Evolutionary conservation across 2,888 invertebrate species (phyloP).

Genomic region (Tenodera sinensis): DNA sequence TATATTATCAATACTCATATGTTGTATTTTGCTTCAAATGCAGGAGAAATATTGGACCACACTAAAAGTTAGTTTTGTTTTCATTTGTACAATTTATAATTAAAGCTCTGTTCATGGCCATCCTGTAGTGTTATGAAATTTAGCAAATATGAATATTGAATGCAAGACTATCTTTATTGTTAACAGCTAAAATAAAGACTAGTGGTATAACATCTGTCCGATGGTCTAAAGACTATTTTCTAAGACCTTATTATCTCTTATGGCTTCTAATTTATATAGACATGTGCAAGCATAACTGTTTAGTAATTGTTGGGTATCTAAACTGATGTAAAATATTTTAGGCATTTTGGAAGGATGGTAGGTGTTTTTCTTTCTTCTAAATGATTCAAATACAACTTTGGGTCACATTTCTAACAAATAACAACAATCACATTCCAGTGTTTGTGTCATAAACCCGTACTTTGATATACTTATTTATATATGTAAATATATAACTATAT

Average conservation of each 20-base stretch:
- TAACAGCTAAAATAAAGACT: not conserved
- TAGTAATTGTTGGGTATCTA: not conserved
- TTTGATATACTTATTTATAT: conserved; percentile 3
- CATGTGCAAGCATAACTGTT: not conserved
- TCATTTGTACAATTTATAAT: not conserved
- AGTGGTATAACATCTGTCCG: not conserved
- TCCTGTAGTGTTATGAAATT: not conserved
- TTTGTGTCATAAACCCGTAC: conserved; percentile 9
- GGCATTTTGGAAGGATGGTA: not conserved
- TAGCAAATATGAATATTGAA: not conserved
- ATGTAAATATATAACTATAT: not conserved
- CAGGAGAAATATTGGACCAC: not conserved
- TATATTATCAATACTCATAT: not conserved
- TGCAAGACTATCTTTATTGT: not conserved
- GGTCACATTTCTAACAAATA: not conserved
- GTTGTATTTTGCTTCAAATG: not conserved
- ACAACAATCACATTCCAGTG: not conserved
- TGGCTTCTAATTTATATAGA: not conserved
- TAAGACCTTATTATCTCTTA: not conserved
- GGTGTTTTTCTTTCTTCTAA: not conserved
- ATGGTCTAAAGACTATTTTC: not conserved
- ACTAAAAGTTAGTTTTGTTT: not conserved
- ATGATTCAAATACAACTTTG: not conserved
- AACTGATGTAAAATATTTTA: not conserved
- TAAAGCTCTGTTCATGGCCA: not conserved